phyloP scores from a whole-genome alignment of 2,888 invertebrate genomes.

The Shargacucullia verbasci region DNA sequence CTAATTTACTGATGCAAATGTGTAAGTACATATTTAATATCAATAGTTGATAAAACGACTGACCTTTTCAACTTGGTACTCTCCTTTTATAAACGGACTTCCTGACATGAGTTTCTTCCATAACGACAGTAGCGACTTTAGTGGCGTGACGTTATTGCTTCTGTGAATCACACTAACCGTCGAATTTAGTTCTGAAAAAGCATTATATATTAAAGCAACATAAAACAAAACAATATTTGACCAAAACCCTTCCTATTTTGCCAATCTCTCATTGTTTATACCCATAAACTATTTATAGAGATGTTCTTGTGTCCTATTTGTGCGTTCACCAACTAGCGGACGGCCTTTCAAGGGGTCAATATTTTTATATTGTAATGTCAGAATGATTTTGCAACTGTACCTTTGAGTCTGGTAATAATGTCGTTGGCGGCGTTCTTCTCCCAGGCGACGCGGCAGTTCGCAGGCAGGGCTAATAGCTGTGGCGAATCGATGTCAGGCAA shows the following conservation, averaged over 20 bases:
- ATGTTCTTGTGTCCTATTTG: too few relatives aligned
- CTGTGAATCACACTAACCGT: constrained; percentile 80
- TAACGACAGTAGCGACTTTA: constrained; percentile 91
- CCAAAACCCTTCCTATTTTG: too few relatives aligned
- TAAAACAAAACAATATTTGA: too few relatives aligned
- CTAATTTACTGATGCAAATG: too few relatives aligned
- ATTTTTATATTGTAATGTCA: background rate
- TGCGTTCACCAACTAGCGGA: too few relatives aligned
- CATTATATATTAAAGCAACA: too few relatives aligned
- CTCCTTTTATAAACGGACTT: constrained; percentile 76
- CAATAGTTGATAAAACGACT: background rate
- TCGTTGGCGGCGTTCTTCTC: constrained; percentile 91
- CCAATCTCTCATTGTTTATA: too few relatives aligned
- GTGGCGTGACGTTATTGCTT: constrained; percentile 87
- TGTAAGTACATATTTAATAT: too few relatives aligned
- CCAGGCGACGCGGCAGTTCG: constrained; percentile 95
- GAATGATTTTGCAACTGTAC: constrained; percentile 33
- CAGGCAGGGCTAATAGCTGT: constrained; percentile 94
- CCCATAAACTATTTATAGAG: too few relatives aligned
- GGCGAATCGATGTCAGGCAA: constrained; percentile 93
- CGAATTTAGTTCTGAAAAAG: constrained; percentile 71
- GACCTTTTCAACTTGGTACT: constrained; percentile 69
- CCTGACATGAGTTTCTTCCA: constrained; percentile 95
- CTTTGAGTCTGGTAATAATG: constrained; percentile 86
- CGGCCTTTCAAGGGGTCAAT: too few relatives aligned